These are phyloP conservation scores for Schlechtendalia chinensis DNA, from an alignment of 1,140 invertebrate genomes.

Conservation along the genomic window DNA sequence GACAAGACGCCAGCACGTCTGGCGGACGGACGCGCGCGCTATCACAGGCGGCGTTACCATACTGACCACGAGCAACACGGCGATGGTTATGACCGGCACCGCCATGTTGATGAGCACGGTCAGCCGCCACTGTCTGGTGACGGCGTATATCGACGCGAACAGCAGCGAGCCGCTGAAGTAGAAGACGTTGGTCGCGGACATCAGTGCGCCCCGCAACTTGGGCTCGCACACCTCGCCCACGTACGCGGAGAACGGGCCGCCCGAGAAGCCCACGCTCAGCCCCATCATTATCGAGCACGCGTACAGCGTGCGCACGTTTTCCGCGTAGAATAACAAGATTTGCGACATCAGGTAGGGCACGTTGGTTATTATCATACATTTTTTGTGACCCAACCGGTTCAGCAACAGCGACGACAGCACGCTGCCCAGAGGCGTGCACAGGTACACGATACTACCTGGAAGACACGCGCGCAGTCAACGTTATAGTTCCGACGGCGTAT, in stretches of 20 bases:
- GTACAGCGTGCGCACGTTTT: constrained; percentile 49
- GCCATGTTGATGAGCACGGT: constrained; percentile 18
- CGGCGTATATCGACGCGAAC: background rate
- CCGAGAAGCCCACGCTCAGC: constrained; percentile 58
- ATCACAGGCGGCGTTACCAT: background rate
- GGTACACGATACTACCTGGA: constrained; percentile 54
- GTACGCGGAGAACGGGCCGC: constrained; percentile 59
- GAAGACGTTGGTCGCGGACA: constrained; percentile 39
- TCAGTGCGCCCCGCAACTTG: constrained; percentile 50
- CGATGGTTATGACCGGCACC: constrained; percentile 12
- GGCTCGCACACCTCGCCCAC: constrained; percentile 59
- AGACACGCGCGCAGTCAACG: too few relatives aligned
- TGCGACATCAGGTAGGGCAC: constrained; percentile 53
- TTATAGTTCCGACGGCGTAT: too few relatives aligned
- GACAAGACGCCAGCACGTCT: too few relatives aligned
- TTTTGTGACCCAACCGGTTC: constrained; percentile 53
- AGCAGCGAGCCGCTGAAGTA: constrained; percentile 10
- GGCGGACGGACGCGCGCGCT: too few relatives aligned
- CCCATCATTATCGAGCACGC: constrained; percentile 50
- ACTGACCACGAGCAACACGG: constrained; percentile 5
- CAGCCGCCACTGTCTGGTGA: constrained; percentile 24
- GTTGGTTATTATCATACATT: constrained; percentile 55
- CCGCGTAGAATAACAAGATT: constrained; percentile 52
- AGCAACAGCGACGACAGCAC: constrained; percentile 53
- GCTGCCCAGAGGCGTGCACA: constrained; percentile 54